Evolutionary conservation across 2,113 vertebrate genomes (phyloP), one percentile per base, ranked within the genome.

Genomic region (Hymenochirus boettgeri): DNA sequence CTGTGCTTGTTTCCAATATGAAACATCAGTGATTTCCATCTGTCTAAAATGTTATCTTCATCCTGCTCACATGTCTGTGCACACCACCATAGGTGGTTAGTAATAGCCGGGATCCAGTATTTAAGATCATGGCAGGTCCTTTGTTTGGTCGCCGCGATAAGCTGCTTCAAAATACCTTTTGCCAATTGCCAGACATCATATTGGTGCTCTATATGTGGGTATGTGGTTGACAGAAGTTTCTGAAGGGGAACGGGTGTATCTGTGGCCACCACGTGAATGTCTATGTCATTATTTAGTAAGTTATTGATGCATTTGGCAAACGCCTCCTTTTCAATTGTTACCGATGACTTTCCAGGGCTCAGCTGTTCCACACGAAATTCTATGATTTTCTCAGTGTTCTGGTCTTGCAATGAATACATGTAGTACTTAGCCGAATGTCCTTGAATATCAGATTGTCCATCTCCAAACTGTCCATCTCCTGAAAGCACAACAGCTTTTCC

Each of bases 381-480:
- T 5, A 61, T 21, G 24, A 61, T 51, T 29, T 50, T 51, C 17
- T 61, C 21, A 17, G 45, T 51, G 12, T 33, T 21, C 5, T 21
- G 46, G 7, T 61, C 46, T 46, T 51, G 35, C 46, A 61, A 22
- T 5, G 47, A n/a, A n/a, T 37, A 61, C 1, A 29, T 61, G 13
- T 21, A 61, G 35, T 61, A 61, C 27, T 61, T 61, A 3, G 59
- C 18, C 15, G 10, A 10, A 12, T 51, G 48, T 2, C 8, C 22
- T 23, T 8, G 48, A 23, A 21, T 13, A 51, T 51, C 48, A 7
- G 15, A 35, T 13, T 61, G 58, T 6, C 45, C 26, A 12, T 48
- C 58, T 13, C 42, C 58, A 7, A 35, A 35, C 33, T 61, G 58
- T 6, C 45, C 26, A 12, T 48, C 58, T 13, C 42, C 58, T 9